These are phyloP conservation scores for Euplexia lucipara DNA, from an alignment of 2,888 invertebrate species.

Conservation along the genomic window DNA sequence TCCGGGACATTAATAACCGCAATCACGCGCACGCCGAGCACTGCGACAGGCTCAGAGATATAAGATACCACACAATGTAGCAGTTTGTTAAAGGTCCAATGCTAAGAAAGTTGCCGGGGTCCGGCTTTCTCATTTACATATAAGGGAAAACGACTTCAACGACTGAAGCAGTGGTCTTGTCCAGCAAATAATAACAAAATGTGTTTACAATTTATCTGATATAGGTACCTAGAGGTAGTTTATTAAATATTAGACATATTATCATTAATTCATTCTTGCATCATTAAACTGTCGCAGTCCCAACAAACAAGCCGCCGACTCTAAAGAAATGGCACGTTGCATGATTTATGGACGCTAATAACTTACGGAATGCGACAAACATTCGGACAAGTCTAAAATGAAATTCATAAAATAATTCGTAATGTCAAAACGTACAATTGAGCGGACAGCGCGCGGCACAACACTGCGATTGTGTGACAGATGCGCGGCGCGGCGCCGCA, in stretches of 20 bases:
- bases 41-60: constrained; percentile 16
- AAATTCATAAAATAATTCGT: constrained; percentile 52
- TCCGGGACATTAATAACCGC: constrained; percentile 46
- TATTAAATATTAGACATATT: constrained; percentile 20
- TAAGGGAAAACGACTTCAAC: constrained; percentile 27
- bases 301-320: constrained; percentile 38
- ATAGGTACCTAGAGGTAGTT: constrained; percentile 30
- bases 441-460: constrained; percentile 35
- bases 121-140: constrained; percentile 39
- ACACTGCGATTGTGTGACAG: constrained; percentile 44
- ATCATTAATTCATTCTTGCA: no score
- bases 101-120: constrained; percentile 32
- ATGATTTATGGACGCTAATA: constrained; percentile 47
- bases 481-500: constrained; percentile 33
- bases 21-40: constrained; percentile 15
- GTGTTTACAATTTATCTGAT: constrained; percentile 4
- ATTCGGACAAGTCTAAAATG: constrained; percentile 37
- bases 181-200: constrained; percentile 6
- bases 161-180: background rate
- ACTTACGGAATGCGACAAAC: constrained; percentile 59
- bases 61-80: constrained; percentile 25
- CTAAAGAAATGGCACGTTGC: constrained; percentile 40
- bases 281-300: constrained; percentile 28
- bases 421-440: constrained; percentile 48
- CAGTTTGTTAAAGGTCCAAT: constrained; percentile 24